These are phyloP conservation scores for Ciconia boyciana DNA, from an alignment of 2,113 vertebrate genomes.

Conservation along the genomic window DNA sequence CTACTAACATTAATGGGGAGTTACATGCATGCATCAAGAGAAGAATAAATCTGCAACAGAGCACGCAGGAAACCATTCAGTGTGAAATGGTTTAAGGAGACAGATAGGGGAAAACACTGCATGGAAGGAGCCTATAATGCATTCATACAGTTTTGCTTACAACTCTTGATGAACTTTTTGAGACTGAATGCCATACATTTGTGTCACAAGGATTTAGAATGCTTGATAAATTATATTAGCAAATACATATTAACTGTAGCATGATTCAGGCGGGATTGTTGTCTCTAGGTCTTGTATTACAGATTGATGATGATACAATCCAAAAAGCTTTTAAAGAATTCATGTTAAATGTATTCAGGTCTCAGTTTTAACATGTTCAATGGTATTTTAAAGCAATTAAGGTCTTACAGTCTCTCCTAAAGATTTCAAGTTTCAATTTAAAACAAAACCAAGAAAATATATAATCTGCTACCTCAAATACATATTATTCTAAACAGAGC, in stretches of 20 bases:
- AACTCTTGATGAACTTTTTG: slow-evolving; percentile 46
- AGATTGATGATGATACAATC: not conserved
- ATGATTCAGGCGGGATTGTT: slow-evolving; percentile 19
- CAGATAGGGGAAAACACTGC: slow-evolving; percentile 12
- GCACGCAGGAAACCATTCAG: slow-evolving; percentile 20
- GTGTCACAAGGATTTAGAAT: slow-evolving; percentile 11
- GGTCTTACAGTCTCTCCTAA: not conserved
- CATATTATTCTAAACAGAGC: not conserved
- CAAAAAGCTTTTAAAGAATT: slow-evolving; percentile 21
- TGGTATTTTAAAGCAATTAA: not conserved
- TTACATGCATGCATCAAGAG: slow-evolving; percentile 49
- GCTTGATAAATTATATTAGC: slow-evolving; percentile 30
- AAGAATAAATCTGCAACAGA: slow-evolving; percentile 54
- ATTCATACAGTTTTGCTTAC: slow-evolving; percentile 13
- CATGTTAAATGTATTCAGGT: not conserved
- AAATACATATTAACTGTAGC: slow-evolving; percentile 7
- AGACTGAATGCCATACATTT: not conserved
- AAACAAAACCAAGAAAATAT: not conserved
- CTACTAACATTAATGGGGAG: slow-evolving; percentile 53
- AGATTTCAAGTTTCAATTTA: not conserved
- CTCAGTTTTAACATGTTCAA: not conserved
- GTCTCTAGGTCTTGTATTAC: not conserved
- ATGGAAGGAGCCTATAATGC: not conserved
- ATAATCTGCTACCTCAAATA: not conserved
- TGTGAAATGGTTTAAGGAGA: slow-evolving; percentile 46